phyloP scores from a whole-genome alignment of 2,888 invertebrate genomes.

The Cephus nigrinus region DNA sequence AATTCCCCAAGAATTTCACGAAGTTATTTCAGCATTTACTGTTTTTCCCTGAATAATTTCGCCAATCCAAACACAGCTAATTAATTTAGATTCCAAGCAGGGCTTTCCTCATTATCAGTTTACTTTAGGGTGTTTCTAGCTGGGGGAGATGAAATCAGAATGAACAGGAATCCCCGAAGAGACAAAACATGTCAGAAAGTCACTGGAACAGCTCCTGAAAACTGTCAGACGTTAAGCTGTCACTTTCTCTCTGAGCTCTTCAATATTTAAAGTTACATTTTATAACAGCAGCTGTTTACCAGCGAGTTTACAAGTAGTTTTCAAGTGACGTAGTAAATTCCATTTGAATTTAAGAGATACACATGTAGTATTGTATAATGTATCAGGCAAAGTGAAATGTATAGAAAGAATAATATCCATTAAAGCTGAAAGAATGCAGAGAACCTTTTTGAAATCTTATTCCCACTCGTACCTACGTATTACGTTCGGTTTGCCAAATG shows the following conservation, averaged over 20 bases:
- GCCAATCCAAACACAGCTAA: neutral
- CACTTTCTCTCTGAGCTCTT: neutral
- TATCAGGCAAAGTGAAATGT: no score
- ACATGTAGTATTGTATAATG: neutral
- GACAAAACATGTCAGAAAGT: neutral
- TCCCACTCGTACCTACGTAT: neutral
- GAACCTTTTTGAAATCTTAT: neutral
- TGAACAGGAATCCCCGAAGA: neutral
- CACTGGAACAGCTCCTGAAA: neutral
- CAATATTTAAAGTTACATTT: neutral
- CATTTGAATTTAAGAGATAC: no score
- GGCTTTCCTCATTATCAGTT: neutral
- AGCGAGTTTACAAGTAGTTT: neutral
- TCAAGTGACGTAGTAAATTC: neutral
- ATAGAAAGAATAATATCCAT: neutral
- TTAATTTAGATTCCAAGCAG: neutral
- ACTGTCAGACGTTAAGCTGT: neutral
- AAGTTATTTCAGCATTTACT: neutral
- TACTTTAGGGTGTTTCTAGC: neutral
- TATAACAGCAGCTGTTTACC: neutral
- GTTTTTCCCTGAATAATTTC: neutral
- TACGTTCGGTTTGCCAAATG: neutral
- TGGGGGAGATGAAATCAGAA: neutral
- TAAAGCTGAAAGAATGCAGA: neutral
- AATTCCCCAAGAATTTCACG: neutral